A percentile compares a stretch with the other conserved stretches of the same genome.
Conservation (phyloP, 2,113 vertebrate genomes). For the Lamprotornis superbus region DNA sequence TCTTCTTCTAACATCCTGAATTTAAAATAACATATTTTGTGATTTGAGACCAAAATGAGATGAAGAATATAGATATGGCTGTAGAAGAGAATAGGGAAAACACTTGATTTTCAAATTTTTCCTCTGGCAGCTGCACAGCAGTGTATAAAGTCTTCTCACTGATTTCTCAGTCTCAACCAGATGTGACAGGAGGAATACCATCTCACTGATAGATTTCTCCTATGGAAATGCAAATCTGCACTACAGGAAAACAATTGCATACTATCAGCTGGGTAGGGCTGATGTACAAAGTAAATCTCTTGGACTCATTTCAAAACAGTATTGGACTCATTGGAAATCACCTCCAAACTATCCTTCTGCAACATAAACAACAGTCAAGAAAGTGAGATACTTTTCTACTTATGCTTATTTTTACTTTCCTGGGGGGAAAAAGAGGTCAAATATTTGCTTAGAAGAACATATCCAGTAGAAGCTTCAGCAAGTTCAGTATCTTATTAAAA, state of each 20-base stretch:
- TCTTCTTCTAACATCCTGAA: background rate
- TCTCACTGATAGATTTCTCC: background rate
- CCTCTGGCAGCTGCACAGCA: background rate
- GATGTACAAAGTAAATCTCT: background rate
- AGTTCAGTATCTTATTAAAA: constrained; percentile 44
- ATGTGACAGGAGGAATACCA: background rate
- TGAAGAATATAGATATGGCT: background rate
- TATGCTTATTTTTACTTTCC: background rate
- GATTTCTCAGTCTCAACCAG: background rate
- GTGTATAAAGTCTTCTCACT: background rate
- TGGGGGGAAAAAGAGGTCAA: background rate
- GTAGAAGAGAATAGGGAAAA: background rate
- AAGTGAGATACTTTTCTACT: background rate
- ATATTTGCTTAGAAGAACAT: background rate
- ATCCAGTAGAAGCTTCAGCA: background rate
- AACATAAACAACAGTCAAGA: background rate
- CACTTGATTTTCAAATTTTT: background rate
- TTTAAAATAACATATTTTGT: background rate
- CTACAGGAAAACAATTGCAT: background rate
- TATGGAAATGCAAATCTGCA: background rate
- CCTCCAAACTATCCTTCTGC: background rate
- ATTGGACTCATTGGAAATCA: background rate
- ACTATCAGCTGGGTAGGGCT: accelerated
- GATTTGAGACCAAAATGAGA: background rate
- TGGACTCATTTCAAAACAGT: background rate